phyloP scores from a whole-genome alignment of 1,140 invertebrate genomes.

The Ectropis grisescens region DNA sequence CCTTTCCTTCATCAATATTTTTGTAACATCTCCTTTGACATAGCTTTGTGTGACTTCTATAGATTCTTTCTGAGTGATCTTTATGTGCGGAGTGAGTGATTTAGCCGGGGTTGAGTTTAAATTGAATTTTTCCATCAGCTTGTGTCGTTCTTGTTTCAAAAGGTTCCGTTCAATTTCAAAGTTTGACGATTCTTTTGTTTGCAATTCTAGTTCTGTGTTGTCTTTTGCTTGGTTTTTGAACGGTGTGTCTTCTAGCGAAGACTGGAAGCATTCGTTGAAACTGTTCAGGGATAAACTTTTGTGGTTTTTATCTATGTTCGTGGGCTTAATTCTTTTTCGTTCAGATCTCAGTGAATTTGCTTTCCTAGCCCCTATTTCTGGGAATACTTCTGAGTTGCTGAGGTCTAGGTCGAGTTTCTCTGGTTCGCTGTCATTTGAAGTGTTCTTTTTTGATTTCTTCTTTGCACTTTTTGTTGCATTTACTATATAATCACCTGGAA shows the following conservation, averaged over 20 bases:
- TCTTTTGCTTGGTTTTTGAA: too few species aligned
- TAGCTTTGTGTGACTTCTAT: conserved; percentile 24
- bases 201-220: too few species aligned
- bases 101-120: conserved; percentile 31
- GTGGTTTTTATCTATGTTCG: conserved; percentile 44
- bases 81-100: conserved; percentile 34
- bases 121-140: conserved; percentile 66
- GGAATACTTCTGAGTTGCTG: conserved; percentile 51
- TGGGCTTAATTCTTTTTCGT: conserved; percentile 57
- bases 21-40: conserved; percentile 31
- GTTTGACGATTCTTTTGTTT: conserved; percentile 38
- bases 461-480: conserved; percentile 36
- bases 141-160: conserved; percentile 54
- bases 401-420: conserved; percentile 42
- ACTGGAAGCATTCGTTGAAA: conserved; percentile 42
- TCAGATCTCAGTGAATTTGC: conserved; percentile 38
- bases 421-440: conserved; percentile 34
- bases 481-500: conserved; percentile 52
- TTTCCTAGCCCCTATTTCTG: conserved; percentile 54
- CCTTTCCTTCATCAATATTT: conserved; percentile 38
- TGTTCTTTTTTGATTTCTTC: conserved; percentile 40
- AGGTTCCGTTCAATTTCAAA: conserved; percentile 57
- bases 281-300: conserved; percentile 48
- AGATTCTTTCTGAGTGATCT: conserved; percentile 33
- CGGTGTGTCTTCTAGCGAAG: too few species aligned